phyloP scores from a whole-genome alignment of 2,888 invertebrate genomes.

The Dichetophora obliterata region DNA sequence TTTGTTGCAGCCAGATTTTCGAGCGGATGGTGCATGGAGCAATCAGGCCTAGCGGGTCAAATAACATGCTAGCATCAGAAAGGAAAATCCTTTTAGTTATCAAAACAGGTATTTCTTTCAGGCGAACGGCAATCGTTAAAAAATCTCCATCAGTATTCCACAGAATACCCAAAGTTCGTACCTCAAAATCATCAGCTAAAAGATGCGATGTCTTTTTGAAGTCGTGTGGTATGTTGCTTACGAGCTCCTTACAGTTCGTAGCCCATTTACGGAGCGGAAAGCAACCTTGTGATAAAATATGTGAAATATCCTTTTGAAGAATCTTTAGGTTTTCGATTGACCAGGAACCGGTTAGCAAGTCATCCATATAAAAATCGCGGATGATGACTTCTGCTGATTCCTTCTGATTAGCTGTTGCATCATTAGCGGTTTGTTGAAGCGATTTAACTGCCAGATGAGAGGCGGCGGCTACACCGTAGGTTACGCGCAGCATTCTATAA shows the following conservation, averaged over 20 bases:
- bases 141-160: not conserved
- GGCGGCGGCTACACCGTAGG: not conserved
- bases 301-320: not conserved
- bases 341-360: slow-evolving; percentile 7
- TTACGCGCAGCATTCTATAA: not conserved
- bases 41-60: not conserved
- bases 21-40: not conserved
- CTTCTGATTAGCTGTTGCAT: not conserved
- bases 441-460: not conserved
- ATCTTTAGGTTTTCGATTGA: not conserved
- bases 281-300: not conserved
- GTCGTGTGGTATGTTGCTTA: not conserved
- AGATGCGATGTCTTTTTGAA: not conserved
- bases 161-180: not conserved
- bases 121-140: not conserved
- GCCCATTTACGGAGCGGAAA: not conserved
- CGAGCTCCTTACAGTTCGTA: not conserved
- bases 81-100: not conserved
- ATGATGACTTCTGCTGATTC: not conserved
- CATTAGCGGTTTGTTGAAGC: not conserved
- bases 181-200: not conserved
- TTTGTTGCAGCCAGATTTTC: slow-evolving; percentile 6
- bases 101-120: not conserved
- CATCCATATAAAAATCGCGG: slow-evolving; percentile 27
- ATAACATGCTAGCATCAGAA: not conserved